phyloP scores from a whole-genome alignment of 2,797 vertebrate species.

The Lepilemur ruficaudatus region DNA sequence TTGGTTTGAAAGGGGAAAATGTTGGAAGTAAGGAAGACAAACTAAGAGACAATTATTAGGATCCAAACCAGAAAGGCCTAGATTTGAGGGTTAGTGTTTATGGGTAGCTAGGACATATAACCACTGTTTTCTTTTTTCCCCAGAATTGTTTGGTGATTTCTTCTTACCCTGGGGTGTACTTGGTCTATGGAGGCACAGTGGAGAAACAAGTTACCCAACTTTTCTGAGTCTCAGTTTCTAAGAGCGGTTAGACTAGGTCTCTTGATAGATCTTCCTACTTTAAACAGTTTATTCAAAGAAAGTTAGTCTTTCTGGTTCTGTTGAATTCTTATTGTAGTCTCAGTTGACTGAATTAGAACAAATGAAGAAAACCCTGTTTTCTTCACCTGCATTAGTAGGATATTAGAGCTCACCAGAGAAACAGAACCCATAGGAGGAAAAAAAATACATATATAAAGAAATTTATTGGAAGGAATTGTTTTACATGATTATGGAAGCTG shows the following conservation, averaged over 20 bases:
- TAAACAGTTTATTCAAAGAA: background rate
- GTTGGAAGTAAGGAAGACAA: background rate
- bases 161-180: background rate
- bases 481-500: background rate
- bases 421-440: background rate
- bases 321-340: background rate
- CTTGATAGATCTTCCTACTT: background rate
- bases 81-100: background rate
- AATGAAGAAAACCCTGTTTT: background rate
- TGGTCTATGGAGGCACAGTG: background rate
- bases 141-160: background rate
- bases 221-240: background rate
- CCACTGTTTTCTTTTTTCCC: background rate
- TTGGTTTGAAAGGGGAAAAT: background rate
- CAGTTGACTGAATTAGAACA: constrained; percentile 18
- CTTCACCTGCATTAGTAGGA: background rate
- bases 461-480: background rate
- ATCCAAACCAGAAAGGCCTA: background rate
- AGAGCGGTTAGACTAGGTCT: background rate
- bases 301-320: background rate
- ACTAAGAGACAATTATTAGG: background rate
- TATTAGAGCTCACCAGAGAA: background rate
- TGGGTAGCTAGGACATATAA: background rate
- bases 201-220: background rate
- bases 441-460: background rate